These are phyloP conservation scores for Scolanthus callimorphus DNA, from an alignment of 92 coral and sea anemone genomes.

Conservation along the genomic window DNA sequence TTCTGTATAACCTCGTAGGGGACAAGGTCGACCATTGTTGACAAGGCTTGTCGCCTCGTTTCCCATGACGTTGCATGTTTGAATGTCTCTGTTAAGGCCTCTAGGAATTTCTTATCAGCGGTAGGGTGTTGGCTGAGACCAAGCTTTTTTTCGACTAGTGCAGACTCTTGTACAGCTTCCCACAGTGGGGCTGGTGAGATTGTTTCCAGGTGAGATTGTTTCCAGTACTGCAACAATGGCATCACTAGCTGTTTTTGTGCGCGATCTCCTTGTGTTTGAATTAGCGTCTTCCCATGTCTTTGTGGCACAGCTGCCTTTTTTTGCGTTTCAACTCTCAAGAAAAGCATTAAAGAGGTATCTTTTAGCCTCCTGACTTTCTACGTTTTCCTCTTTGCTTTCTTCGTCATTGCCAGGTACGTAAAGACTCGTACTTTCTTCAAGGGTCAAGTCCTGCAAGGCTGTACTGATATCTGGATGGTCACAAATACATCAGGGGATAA, in stretches of 20 bases:
- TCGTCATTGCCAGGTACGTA: background rate
- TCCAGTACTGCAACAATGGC: background rate
- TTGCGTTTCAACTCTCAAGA: background rate
- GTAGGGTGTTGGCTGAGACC: background rate
- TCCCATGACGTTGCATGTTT: conserved; percentile 13
- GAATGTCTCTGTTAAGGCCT: background rate
- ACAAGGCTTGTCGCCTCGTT: conserved; percentile 29
- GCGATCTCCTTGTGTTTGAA: background rate
- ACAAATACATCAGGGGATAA: too few species aligned
- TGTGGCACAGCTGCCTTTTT: background rate
- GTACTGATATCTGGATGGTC: background rate
- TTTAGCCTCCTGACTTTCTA: background rate
- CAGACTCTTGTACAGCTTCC: background rate
- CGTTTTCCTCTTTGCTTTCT: background rate
- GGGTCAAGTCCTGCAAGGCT: background rate
- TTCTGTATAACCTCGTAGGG: conserved; percentile 11
- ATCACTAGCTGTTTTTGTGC: background rate
- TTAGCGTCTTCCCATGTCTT: background rate
- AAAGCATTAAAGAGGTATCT: background rate
- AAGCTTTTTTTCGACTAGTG: background rate
- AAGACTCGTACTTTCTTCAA: background rate
- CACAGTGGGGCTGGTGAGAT: background rate
- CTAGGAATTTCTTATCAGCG: background rate
- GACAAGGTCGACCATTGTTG: conserved; percentile 23
- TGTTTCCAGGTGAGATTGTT: background rate